These are phyloP conservation scores for Lottia gigantea DNA, from an alignment of 2,888 invertebrate species.

Conservation along the genomic window DNA sequence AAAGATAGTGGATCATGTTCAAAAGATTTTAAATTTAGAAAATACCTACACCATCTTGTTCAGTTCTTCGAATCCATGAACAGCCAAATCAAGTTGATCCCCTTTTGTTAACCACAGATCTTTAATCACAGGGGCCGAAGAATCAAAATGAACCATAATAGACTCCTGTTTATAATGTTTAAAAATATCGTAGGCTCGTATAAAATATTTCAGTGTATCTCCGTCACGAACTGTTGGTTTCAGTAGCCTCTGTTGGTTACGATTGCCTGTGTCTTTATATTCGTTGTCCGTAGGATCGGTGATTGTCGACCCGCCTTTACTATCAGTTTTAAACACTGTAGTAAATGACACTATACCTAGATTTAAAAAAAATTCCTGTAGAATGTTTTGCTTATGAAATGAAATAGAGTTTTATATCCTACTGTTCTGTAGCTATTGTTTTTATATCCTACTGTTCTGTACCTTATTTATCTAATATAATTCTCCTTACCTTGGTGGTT, in stretches of 20 bases:
- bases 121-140: slow-evolving; percentile 33
- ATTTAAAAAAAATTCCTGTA: background rate
- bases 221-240: slow-evolving; percentile 27
- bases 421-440: too few species aligned
- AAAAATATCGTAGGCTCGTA: slow-evolving; percentile 31
- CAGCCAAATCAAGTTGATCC: slow-evolving; percentile 26
- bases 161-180: slow-evolving; percentile 26
- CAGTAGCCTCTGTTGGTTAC: slow-evolving; percentile 16
- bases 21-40: too few species aligned
- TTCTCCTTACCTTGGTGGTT: slow-evolving; percentile 22
- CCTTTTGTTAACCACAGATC: slow-evolving; percentile 35
- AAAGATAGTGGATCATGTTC: too few species aligned
- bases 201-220: slow-evolving; percentile 28
- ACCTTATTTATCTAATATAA: too few species aligned
- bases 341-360: slow-evolving; percentile 32
- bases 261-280: background rate
- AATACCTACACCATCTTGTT: slow-evolving; percentile 23
- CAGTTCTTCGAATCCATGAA: slow-evolving; percentile 33
- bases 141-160: slow-evolving; percentile 31
- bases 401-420: too few species aligned
- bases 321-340: slow-evolving; percentile 23
- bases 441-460: too few species aligned
- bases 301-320: slow-evolving; percentile 19
- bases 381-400: too few species aligned
- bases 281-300: background rate